These are phyloP conservation scores for Panzeria rudis DNA, from an alignment of 2,888 invertebrate genomes.

Conservation along the genomic window DNA sequence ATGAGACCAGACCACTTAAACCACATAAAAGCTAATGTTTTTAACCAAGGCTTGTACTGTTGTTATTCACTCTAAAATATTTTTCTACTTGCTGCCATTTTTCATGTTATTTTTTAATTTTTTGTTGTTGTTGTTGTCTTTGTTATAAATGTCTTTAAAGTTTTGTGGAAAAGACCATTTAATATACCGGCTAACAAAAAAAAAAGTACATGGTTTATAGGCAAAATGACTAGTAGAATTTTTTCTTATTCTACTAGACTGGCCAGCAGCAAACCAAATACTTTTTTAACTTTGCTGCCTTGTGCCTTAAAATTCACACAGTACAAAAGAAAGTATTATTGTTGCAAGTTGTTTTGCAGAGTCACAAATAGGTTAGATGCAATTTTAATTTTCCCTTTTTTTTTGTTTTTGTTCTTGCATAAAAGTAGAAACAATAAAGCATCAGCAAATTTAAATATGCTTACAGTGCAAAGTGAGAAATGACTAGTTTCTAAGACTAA, in stretches of 20 bases:
- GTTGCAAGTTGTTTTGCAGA: conserved; percentile 25
- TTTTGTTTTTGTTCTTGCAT: background rate
- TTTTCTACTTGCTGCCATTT: conserved; percentile 32
- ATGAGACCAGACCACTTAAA: conserved; percentile 70
- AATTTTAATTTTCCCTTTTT: conserved; percentile 40
- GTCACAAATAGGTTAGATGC: conserved; percentile 68
- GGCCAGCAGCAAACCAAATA: background rate
- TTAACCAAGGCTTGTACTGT: conserved; percentile 27
- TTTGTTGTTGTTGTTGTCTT: conserved; percentile 12
- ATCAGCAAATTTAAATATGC: conserved; percentile 54
- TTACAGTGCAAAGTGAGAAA: conserved; percentile 54
- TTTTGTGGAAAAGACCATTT: conserved; percentile 60
- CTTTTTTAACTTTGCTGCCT: background rate
- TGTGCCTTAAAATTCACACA: conserved; percentile 15
- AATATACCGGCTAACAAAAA: conserved; percentile 58
- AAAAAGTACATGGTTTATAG: conserved; percentile 41
- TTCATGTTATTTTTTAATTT: conserved; percentile 7
- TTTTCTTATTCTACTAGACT: conserved; percentile 11
- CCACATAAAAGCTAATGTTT: conserved; percentile 67
- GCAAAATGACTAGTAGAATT: conserved; percentile 47
- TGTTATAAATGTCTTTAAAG: conserved; percentile 60
- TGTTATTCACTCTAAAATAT: conserved; percentile 32
- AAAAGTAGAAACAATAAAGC: conserved; percentile 19
- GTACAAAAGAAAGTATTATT: conserved; percentile 27
- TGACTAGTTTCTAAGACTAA: conserved; percentile 57